Percentiles rank a stretch among this genome's conserved stretches.
These are phyloP conservation scores for Arion vulgaris DNA, from an alignment of 1,140 invertebrate species.

Conservation along the genomic window DNA sequence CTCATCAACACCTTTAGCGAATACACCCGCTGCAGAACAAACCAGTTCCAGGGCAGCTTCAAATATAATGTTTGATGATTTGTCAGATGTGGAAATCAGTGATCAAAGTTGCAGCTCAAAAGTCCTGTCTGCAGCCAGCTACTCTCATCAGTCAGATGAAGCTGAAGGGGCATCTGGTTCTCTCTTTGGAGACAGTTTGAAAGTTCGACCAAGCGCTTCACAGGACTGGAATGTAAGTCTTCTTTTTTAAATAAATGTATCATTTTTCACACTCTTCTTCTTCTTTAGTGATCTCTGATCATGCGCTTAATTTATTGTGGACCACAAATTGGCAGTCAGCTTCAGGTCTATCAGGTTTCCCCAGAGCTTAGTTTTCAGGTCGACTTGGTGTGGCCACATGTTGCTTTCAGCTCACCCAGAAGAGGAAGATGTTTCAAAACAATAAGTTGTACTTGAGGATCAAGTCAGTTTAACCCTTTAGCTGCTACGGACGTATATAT, in stretches of 20 bases:
- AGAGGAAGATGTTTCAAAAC: not conserved
- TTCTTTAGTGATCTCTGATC: too few species aligned
- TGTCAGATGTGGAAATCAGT: conserved; percentile 15
- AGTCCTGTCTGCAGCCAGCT: not conserved
- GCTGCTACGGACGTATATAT: too few species aligned
- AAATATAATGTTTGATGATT: conserved; percentile 22
- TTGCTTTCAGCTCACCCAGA: too few species aligned
- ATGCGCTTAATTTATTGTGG: too few species aligned
- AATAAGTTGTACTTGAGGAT: conserved; percentile 20
- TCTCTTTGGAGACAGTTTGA: conserved; percentile 5
- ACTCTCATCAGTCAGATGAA: conserved; percentile 14
- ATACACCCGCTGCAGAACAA: not conserved
- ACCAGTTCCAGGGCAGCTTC: not conserved
- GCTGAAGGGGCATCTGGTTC: not conserved
- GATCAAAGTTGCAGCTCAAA: not conserved
- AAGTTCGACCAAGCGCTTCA: not conserved
- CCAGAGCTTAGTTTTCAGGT: too few species aligned
- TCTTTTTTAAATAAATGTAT: not conserved
- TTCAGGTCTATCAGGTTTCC: too few species aligned
- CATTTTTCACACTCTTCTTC: not conserved
- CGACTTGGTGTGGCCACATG: too few species aligned
- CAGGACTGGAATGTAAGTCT: conserved; percentile 35
- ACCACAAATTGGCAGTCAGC: too few species aligned
- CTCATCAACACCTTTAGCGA: not conserved
- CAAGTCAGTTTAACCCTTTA: too few species aligned